Evolutionary conservation across 2,113 vertebrate species (phyloP), one percentile per base, ranked within the genome.

Genomic region (Muntiacus reevesi): DNA sequence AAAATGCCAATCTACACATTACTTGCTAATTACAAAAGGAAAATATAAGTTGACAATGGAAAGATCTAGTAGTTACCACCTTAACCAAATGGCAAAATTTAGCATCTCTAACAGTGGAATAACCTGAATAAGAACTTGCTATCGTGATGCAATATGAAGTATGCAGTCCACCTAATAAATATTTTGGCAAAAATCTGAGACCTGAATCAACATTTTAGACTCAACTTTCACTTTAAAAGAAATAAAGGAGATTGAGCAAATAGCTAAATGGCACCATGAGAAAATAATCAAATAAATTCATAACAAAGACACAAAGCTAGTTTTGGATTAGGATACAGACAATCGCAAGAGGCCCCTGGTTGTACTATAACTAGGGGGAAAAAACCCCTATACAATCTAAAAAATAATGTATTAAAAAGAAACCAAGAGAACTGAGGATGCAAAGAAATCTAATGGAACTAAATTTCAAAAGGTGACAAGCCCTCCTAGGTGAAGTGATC

Each of bases 71-170:
- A 74, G 71, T 14, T n/a, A 60, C 45, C 50, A 89, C 28, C n/a
- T 71, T 85, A 93, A 92, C 2, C 84, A 88, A 92, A 96, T 89
- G 45, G 52, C n/a, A 86, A 95, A 71, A 90, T 47, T 93, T 33
- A 71, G 40, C n/a, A 47, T n/a, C 64, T 89, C 33, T n/a, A 89
- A 47, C 43, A 45, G 52, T 52, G 27, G 40, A 91, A 95, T 30
- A 85, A 89, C 43, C 12, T 79, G n/a, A 78, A 17, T 79, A 93
- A 93, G 67, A 86, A 93, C 21, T 10, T 45, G 30, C 45, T 89
- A 62, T 76, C 6, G 1, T 62, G 36, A 81, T 54, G n/a, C 36
- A 74, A n/a, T 30, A 43, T 47, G 45, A 87, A 89, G 60, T 52
- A 78, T 12, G 43, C 33, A 93, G 43, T 52, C 67, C 25, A 90